Evolutionary conservation across 2,113 vertebrate species (phyloP), one percentile per base, ranked within the genome.

Genomic region (Lipotes vexillifer): DNA sequence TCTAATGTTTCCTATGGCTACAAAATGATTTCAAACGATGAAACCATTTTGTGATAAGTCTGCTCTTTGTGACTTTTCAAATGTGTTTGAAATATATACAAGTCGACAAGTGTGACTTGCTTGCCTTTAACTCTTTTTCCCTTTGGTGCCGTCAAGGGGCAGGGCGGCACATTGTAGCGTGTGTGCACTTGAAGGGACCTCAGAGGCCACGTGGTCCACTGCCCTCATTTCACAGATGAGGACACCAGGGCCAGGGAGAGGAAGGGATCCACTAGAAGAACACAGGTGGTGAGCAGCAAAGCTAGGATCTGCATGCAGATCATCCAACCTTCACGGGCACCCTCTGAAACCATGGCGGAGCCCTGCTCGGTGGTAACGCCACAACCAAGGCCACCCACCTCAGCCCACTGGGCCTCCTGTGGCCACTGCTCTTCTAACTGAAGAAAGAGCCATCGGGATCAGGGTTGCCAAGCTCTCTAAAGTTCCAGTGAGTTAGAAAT

Each of bases 241-340:
- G 36, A 27, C 7, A 44, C 31, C 80, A 29, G 2, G 2, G 15
- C 41, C 36, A 41, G 38, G 61, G 33, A 55, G 15, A 69, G 72
- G 27, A 84, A n/a, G 21, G 18, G 17, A 61, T 1, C 41, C 49
- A 4, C 9, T 8, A 11, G 63, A 57, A 46, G 33, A 71, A 8
- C 25, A 25, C 1, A 6, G 5, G 65, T 4, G 9, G 18, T 55
- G 3, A 38, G 33, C 5, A 17, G 41, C 66, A 72, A 63, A 88
- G 29, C 41, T 7, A 17, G 57, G 38, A 17, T 63, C 52, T 15
- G 52, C 33, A 1, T 0, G 6, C 21, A 29, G 25, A 29, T 27
- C 3, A 46, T 1, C 66, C 0, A 0, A 5, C 29, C 46, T 18
- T 15, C n/a, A 6, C 31, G 0, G 0, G 5, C 4, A 49, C 17